Base-by-base conservation (phyloP, 2,797 vertebrate genomes). In the Intellagama lesueurii region DNA sequence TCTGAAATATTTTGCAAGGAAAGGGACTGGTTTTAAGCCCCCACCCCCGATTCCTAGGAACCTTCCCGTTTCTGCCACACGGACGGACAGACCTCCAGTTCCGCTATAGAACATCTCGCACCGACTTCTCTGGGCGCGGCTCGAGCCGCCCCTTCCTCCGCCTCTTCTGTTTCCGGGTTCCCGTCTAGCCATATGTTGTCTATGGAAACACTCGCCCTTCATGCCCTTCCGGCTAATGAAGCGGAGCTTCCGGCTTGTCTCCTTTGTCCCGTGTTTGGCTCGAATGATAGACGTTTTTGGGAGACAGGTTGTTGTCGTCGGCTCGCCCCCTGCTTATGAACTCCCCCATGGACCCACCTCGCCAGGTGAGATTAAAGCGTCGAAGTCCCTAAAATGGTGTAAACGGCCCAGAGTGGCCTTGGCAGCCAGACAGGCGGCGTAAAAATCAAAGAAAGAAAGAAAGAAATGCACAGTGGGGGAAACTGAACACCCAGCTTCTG, bases 331-430 rank as follows among this genome's bases (percentile, higher is more conserved):
- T 49, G 7, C 44, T n/a, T n/a, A 4, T 24, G 30, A 40, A n/a
- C 5, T 44, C 9, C 4, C 7, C 32, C 1, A 89, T 89, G 88
- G 82, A 89, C 1, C 82, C 82, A 1, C 19, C 82, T 22, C 64
- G 35, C 17, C 88, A 94, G 94, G 90, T 90, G 16, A 91, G 91
- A 80, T 87, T 76, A 70, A 86, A 89, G 0, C 73, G 92, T 0
- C 76, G 66, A 0, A 85, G 60, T 1, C 3, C 79, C 26, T 81
- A 90, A 47, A 24, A 70, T 1, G 83, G 85, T 3, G 79, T 87
- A 5, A 2, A 68, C 22, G 68, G 40, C 1, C 3, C n/a, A n/a
- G n/a, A n/a, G n/a, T n/a, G n/a, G n/a, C n/a, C n/a, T n/a, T n/a
- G n/a, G n/a, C n/a, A n/a, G n/a, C n/a, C n/a, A n/a, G n/a, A n/a